A percentile compares a stretch with the other conserved stretches of the same genome.
phyloP scores from a whole-genome alignment of 2,888 invertebrate genomes.

The Drosophila ochracea region DNA sequence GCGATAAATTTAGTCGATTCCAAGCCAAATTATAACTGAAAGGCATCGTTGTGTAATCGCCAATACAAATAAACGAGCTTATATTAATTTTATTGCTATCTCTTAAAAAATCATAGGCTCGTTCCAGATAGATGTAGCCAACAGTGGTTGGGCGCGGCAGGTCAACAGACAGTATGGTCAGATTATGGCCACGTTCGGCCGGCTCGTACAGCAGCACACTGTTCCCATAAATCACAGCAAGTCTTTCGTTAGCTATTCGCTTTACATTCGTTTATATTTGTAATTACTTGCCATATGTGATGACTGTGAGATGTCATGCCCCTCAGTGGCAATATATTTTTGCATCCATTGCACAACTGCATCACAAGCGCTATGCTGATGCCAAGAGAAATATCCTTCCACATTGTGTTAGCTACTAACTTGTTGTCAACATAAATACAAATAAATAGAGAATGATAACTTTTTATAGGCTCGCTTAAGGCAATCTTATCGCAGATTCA shows the following conservation, averaged over 20 bases:
- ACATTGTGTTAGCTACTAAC: constrained; percentile 20
- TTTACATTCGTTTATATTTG: background rate
- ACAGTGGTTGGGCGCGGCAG: constrained; percentile 48
- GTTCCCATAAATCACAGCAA: constrained; percentile 40
- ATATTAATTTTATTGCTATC: constrained; percentile 30
- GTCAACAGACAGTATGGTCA: constrained; percentile 69
- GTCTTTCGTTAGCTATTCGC: background rate
- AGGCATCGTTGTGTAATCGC: constrained; percentile 36
- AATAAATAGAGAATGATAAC: background rate
- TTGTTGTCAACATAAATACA: too few species aligned
- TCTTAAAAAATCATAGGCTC: constrained; percentile 50
- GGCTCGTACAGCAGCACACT: constrained; percentile 59
- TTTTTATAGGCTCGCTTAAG: too few species aligned
- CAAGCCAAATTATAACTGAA: constrained; percentile 41
- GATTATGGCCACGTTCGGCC: constrained; percentile 64
- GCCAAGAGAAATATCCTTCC: background rate
- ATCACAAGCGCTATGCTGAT: constrained; percentile 11
- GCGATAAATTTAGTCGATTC: constrained; percentile 26
- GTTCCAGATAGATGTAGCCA: constrained; percentile 73
- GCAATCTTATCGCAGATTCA: background rate
- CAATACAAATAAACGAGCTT: constrained; percentile 31
- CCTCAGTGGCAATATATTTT: constrained; percentile 63
- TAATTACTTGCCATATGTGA: constrained; percentile 59
- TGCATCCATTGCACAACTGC: constrained; percentile 32
- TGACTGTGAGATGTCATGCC: constrained; percentile 68